Percentiles rank a stretch among this genome's conserved stretches.
Evolutionary conservation across 2,888 invertebrate genomes (phyloP).

Genomic region (Limnephilus lunatus): DNA sequence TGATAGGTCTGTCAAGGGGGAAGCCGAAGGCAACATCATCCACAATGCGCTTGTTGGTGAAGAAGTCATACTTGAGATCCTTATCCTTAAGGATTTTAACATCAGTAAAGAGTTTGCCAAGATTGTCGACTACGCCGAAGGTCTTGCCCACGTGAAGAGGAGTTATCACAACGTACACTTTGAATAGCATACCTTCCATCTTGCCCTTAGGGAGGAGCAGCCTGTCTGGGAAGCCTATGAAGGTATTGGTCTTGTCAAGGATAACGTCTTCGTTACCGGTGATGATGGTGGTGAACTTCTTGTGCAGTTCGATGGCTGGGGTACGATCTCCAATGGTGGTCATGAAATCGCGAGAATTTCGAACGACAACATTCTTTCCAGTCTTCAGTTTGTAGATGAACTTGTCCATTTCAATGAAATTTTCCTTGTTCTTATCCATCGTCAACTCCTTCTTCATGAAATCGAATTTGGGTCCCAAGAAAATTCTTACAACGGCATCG

Average conservation of each 20-base stretch:
- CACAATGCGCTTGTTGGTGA: slow-evolving; percentile 63
- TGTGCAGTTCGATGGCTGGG: slow-evolving; percentile 72
- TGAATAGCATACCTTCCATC: slow-evolving; percentile 80
- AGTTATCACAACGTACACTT: slow-evolving; percentile 79
- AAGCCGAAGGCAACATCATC: slow-evolving; percentile 77
- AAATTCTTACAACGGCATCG: slow-evolving; percentile 81
- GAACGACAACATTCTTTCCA: slow-evolving; percentile 76
- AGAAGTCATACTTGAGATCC: slow-evolving; percentile 58
- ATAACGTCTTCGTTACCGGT: slow-evolving; percentile 74
- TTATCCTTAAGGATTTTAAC: slow-evolving; percentile 70
- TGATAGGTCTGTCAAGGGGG: slow-evolving; percentile 78
- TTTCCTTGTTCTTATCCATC: slow-evolving; percentile 74
- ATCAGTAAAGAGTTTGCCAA: not conserved
- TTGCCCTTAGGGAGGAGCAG: slow-evolving; percentile 82
- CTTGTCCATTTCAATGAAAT: slow-evolving; percentile 80
- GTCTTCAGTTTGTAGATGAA: slow-evolving; percentile 74
- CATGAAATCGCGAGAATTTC: slow-evolving; percentile 78
- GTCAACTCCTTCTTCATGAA: slow-evolving; percentile 77
- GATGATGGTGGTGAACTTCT: slow-evolving; percentile 74
- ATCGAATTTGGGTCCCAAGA: slow-evolving; percentile 84
- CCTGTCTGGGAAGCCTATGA: slow-evolving; percentile 80
- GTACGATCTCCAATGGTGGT: slow-evolving; percentile 78
- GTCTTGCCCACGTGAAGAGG: slow-evolving; percentile 73
- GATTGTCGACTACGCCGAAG: slow-evolving; percentile 71
- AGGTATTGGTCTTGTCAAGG: slow-evolving; percentile 74